Conservation (phyloP, 2,113 vertebrate genomes). For the Carollia perspicillata region DNA sequence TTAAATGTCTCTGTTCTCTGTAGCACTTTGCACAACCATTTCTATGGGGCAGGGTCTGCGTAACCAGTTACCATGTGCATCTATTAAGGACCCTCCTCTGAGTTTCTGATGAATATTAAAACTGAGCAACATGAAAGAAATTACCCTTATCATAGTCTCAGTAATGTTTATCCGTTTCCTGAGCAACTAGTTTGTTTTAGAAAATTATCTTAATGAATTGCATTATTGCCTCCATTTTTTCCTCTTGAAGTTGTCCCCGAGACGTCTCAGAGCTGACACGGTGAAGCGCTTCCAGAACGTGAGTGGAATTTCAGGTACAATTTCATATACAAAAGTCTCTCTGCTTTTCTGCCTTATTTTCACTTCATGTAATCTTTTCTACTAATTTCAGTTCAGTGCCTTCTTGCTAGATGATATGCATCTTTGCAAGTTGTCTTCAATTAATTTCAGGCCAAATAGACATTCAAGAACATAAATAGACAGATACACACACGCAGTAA, state of each 20-base stretch:
- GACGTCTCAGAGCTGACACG: neutral
- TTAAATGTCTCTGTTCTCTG: neutral
- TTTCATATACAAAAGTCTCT: neutral
- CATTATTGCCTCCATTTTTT: neutral
- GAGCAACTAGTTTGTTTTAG: neutral
- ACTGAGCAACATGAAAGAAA: neutral
- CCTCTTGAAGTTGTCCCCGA: neutral
- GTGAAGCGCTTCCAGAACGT: neutral
- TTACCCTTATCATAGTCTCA: neutral
- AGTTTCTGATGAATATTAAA: constrained; percentile 20
- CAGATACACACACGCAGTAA: neutral
- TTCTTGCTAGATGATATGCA: neutral
- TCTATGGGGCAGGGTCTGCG: neutral
- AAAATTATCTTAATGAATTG: neutral
- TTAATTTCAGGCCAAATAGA: constrained; percentile 21
- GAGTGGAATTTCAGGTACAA: neutral
- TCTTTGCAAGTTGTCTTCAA: neutral
- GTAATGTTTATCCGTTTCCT: neutral
- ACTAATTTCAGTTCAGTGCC: neutral
- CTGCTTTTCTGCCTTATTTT: neutral
- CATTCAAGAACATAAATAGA: neutral
- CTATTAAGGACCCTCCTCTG: neutral
- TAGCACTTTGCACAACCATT: neutral
- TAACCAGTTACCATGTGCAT: neutral
- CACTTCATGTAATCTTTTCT: neutral